Conservation (phyloP, 2,797 vertebrate species). For the Tadarida brasiliensis region DNA sequence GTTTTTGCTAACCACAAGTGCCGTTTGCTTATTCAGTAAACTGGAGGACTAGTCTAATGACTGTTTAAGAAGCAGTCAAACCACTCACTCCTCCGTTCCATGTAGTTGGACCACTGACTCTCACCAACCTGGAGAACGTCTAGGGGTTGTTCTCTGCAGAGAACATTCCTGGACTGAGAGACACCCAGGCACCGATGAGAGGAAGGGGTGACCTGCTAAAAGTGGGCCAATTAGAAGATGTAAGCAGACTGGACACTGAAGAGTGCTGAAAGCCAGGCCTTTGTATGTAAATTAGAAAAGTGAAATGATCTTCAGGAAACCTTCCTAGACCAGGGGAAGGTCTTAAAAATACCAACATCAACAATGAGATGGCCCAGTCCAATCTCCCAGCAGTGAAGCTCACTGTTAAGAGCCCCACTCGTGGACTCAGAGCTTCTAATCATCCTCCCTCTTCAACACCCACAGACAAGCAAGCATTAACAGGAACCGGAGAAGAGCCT, state of each 20-base stretch:
- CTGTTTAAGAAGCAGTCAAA: not conserved
- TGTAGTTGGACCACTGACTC: not conserved
- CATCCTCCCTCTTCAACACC: fast-evolving
- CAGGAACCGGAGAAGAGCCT: not conserved
- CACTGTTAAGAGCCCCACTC: not conserved
- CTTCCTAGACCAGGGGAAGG: not conserved
- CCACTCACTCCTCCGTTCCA: not conserved
- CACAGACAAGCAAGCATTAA: not conserved
- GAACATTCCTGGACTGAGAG: not conserved
- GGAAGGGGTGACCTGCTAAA: not conserved
- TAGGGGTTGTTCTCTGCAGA: not conserved
- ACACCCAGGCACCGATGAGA: not conserved
- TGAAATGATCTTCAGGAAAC: not conserved
- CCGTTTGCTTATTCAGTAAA: not conserved
- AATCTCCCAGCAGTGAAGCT: not conserved
- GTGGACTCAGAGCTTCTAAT: not conserved
- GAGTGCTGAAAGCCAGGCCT: not conserved
- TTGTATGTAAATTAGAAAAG: not conserved
- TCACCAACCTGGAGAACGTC: not conserved
- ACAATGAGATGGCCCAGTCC: not conserved
- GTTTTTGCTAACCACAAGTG: not conserved
- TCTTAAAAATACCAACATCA: not conserved
- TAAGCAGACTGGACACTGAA: not conserved
- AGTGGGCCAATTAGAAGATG: not conserved
- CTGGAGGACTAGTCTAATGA: not conserved